Conservation (phyloP, 1,140 invertebrate genomes). For the Pachyrhynchus sulphureomaculatus region DNA sequence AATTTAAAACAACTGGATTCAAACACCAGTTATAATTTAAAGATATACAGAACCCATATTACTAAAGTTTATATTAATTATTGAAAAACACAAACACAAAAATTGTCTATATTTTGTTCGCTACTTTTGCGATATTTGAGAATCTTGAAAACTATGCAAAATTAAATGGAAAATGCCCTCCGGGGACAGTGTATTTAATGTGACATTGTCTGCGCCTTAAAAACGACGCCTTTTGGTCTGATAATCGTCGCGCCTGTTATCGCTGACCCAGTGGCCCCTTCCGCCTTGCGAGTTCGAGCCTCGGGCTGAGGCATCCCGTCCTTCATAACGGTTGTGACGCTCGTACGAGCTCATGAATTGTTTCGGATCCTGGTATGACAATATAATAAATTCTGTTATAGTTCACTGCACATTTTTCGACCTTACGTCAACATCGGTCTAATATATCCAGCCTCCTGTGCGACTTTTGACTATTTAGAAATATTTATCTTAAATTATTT, state of each 20-base stretch:
- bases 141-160: background rate
- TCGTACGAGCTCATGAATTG: slow-evolving; percentile 41
- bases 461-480: slow-evolving; percentile 8
- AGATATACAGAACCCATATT: too few relatives aligned
- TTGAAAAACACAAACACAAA: too few relatives aligned
- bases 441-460: background rate
- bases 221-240: slow-evolving; percentile 46
- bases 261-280: slow-evolving; percentile 46
- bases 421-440: slow-evolving; percentile 5
- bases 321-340: slow-evolving; percentile 55
- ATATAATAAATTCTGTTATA: slow-evolving; percentile 94
- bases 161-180: too few relatives aligned
- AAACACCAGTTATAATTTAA: too few relatives aligned
- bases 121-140: background rate
- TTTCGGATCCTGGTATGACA: slow-evolving; percentile 57
- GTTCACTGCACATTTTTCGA: slow-evolving; percentile 49
- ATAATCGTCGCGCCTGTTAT: slow-evolving; percentile 51
- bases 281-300: slow-evolving; percentile 26
- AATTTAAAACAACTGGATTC: too few relatives aligned
- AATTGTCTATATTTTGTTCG: background rate
- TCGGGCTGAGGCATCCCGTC: slow-evolving; percentile 65
- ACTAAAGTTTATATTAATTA: too few relatives aligned
- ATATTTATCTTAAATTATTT: slow-evolving; percentile 3
- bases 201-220: slow-evolving; percentile 6
- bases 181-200: too few relatives aligned